Percentiles rank a stretch among this genome's conserved stretches.
These are phyloP conservation scores for Monochamus saltuarius DNA, from an alignment of 1,140 invertebrate genomes.

Conservation along the genomic window DNA sequence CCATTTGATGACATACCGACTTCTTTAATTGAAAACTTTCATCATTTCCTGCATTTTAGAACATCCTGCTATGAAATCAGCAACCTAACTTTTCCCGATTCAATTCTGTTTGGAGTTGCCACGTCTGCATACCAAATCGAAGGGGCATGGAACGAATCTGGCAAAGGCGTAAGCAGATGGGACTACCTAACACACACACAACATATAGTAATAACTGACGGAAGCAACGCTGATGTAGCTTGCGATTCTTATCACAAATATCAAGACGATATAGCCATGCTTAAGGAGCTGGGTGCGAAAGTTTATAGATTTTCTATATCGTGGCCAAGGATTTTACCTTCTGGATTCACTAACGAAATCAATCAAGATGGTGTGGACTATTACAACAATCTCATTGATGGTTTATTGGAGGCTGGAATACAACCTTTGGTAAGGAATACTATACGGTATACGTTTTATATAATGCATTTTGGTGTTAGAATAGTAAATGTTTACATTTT, in stretches of 20 bases:
- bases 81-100: conserved; percentile 43
- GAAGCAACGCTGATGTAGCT: conserved; percentile 60
- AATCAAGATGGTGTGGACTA: conserved; percentile 8
- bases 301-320: conserved; percentile 60
- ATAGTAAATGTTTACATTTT: too few species aligned
- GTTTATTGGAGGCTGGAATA: conserved; percentile 7
- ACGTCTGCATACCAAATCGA: conserved; percentile 53
- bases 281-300: conserved; percentile 59
- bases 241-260: conserved; percentile 70
- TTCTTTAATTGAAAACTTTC: too few species aligned
- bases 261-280: conserved; percentile 63
- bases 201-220: neutral
- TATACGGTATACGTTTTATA: too few species aligned
- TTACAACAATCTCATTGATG: conserved; percentile 12
- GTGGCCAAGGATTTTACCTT: conserved; percentile 61
- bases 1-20: too few species aligned
- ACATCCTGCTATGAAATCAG: neutral
- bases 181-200: conserved; percentile 55
- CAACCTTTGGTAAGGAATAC: conserved; percentile 7
- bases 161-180: conserved; percentile 58
- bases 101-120: conserved; percentile 50
- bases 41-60: too few species aligned
- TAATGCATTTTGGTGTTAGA: too few species aligned
- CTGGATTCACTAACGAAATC: conserved; percentile 5
- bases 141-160: conserved; percentile 51